phyloP scores from a whole-genome alignment of 2,888 invertebrate species.

The Allolobophora icterica region DNA sequence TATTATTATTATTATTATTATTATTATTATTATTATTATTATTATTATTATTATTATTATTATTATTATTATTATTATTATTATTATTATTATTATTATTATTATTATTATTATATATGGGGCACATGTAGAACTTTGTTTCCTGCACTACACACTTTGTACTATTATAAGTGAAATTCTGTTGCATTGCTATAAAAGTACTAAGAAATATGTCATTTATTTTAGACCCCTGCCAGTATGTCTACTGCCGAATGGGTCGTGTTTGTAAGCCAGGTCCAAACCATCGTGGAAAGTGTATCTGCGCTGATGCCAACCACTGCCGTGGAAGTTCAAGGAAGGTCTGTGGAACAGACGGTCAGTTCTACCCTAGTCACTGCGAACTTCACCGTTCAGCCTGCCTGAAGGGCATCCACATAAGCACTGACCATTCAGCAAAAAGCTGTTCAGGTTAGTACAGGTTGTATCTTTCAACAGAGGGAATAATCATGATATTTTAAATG shows the following conservation, averaged over 20 bases:
- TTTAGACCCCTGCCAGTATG: conserved; percentile 73
- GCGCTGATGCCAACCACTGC: conserved; percentile 63
- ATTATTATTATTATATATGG: too few relatives aligned
- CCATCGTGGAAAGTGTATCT: conserved; percentile 70
- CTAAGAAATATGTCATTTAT: conserved; percentile 45
- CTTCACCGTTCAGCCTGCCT: conserved; percentile 63
- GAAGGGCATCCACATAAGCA: conserved; percentile 55
- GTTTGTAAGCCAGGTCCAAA: conserved; percentile 71
- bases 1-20: too few relatives aligned
- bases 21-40: too few relatives aligned
- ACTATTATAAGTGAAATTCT: too few relatives aligned
- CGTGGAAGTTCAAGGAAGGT: conserved; percentile 55
- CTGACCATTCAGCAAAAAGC: conserved; percentile 52
- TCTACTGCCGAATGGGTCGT: conserved; percentile 74
- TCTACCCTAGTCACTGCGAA: conserved; percentile 63
- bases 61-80: too few relatives aligned
- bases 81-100: too few relatives aligned
- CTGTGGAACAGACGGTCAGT: conserved; percentile 61
- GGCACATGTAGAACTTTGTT: too few relatives aligned
- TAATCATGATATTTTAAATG: background rate
- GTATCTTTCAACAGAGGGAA: background rate
- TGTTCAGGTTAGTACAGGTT: conserved; percentile 30
- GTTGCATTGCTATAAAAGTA: background rate
- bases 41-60: too few relatives aligned
- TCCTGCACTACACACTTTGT: too few relatives aligned